Conservation (phyloP, 2,113 vertebrate genomes). For the Triplophysa dalaica region DNA sequence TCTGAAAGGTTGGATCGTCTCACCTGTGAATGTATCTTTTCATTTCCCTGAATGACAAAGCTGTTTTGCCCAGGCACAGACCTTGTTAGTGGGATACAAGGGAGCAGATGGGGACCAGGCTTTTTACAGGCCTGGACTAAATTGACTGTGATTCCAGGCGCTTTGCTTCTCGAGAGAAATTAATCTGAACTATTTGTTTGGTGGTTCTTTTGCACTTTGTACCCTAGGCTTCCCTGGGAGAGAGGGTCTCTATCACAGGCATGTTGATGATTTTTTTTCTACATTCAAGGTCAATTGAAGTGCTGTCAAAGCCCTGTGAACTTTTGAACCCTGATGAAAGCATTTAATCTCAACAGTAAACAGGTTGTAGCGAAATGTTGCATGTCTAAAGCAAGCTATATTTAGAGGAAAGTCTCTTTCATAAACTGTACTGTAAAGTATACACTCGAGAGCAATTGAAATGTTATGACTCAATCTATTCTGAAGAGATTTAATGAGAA, state of each 20-base stretch:
- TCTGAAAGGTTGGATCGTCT: constrained; percentile 31
- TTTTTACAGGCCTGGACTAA: constrained; percentile 52
- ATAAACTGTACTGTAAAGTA: too few relatives aligned
- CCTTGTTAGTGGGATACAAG: constrained; percentile 51
- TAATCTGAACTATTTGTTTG: constrained; percentile 46
- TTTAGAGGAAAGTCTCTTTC: not conserved
- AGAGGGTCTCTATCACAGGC: constrained; percentile 6
- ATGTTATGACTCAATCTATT: constrained; percentile 10
- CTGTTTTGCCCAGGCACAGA: constrained; percentile 48
- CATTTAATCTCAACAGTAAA: not conserved
- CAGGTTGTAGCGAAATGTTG: not conserved
- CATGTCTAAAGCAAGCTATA: not conserved
- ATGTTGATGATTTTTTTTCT: constrained; percentile 29
- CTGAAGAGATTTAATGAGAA: not conserved
- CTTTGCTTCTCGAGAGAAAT: constrained; percentile 50
- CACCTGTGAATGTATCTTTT: constrained; percentile 52
- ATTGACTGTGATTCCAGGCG: constrained; percentile 51
- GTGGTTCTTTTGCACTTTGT: constrained; percentile 32
- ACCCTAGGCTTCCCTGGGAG: constrained; percentile 8
- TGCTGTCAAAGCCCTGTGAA: constrained; percentile 7
- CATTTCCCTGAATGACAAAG: constrained; percentile 54
- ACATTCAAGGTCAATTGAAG: constrained; percentile 37
- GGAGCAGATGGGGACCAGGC: constrained; percentile 53
- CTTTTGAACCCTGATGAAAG: not conserved
- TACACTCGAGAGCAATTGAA: not conserved